These are phyloP conservation scores for Sinocyclocheilus rhinocerous DNA, from an alignment of 2,113 vertebrate species.

Conservation along the genomic window DNA sequence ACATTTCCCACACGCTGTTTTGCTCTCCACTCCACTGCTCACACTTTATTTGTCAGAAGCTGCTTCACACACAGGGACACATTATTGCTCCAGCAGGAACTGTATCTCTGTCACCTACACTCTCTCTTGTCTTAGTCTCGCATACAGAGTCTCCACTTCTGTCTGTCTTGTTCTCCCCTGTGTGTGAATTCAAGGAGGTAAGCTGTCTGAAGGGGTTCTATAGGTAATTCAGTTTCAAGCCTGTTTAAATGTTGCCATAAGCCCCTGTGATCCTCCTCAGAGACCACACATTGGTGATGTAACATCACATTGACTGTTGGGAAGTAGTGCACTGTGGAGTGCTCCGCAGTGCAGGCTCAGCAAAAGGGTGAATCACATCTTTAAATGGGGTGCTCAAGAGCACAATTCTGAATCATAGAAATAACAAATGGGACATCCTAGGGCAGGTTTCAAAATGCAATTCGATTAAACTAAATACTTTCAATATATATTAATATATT, in stretches of 20 bases:
- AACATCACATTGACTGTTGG: background rate
- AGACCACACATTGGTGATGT: background rate
- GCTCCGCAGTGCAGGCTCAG: background rate
- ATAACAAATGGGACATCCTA: background rate
- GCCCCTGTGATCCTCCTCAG: background rate
- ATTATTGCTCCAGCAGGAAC: background rate
- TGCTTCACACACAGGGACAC: background rate
- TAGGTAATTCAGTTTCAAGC: conserved; percentile 4
- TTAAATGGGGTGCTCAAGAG: background rate
- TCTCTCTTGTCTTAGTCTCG: background rate
- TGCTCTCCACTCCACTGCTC: conserved; percentile 11
- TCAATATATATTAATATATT: background rate
- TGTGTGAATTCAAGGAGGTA: background rate
- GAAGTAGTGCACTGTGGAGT: background rate
- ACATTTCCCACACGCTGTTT: conserved; percentile 39
- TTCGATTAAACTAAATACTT: background rate
- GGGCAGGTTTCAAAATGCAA: background rate
- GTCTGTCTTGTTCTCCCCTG: background rate
- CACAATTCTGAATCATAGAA: background rate
- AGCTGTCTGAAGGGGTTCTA: background rate
- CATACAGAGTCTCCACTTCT: background rate
- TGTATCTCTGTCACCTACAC: conserved; percentile 5
- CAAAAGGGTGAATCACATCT: background rate
- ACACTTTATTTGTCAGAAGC: background rate
- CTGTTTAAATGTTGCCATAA: background rate